Percentiles rank a stretch among this genome's conserved stretches.
Evolutionary conservation across 2,888 invertebrate genomes (phyloP).

Genomic region (Nymphalis urticae): DNA sequence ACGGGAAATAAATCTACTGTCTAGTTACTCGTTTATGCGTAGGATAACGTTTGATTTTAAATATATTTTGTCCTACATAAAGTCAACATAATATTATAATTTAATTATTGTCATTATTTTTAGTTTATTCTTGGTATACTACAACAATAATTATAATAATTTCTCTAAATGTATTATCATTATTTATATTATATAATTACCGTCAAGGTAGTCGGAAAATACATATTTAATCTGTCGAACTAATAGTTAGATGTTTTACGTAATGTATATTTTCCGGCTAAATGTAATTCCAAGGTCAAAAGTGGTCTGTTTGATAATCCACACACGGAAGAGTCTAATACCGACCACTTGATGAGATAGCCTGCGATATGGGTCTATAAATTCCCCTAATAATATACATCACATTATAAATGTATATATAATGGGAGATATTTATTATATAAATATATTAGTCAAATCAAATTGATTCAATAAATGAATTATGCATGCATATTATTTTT

Average conservation of each 20-base stretch:
- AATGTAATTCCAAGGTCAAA: slow-evolving; percentile 37
- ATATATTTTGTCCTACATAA: too few species aligned
- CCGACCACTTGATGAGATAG: slow-evolving; percentile 39
- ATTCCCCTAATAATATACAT: slow-evolving; percentile 30
- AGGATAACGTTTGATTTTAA: too few species aligned
- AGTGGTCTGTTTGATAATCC: slow-evolving; percentile 31
- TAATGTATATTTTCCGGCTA: slow-evolving; percentile 28
- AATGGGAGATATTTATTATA: background rate
- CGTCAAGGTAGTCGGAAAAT: background rate
- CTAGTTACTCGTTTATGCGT: too few species aligned
- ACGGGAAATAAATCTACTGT: too few species aligned
- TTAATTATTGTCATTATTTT: too few species aligned
- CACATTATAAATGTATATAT: slow-evolving; percentile 19
- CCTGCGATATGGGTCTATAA: slow-evolving; percentile 29
- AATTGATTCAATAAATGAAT: too few species aligned
- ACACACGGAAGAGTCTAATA: slow-evolving; percentile 40
- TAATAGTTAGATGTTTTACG: slow-evolving; percentile 14
- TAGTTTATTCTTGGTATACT: too few species aligned
- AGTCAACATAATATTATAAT: too few species aligned
- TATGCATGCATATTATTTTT: too few species aligned
- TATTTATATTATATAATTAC: background rate
- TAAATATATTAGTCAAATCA: too few species aligned
- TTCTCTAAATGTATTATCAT: background rate
- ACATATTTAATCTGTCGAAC: background rate
- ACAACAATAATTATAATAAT: too few species aligned